phyloP scores from a whole-genome alignment of 2,797 vertebrate genomes.

The Tenualosa thibaudeaui region DNA sequence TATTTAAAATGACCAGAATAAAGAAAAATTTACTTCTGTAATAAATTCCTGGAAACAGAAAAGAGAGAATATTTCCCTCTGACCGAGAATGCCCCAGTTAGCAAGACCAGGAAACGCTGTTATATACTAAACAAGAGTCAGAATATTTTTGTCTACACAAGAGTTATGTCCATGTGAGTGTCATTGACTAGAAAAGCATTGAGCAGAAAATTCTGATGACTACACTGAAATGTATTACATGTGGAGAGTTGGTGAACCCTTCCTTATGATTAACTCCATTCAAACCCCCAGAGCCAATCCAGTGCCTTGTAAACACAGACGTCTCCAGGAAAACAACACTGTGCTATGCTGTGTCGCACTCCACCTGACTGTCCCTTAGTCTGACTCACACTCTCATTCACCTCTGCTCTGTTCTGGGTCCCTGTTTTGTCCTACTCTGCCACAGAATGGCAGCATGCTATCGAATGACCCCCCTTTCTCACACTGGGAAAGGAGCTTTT shows the following conservation, averaged over 20 bases:
- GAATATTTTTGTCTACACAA: not conserved
- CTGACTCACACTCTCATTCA: not conserved
- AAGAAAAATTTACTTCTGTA: not conserved
- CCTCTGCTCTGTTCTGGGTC: not conserved
- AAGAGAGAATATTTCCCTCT: not conserved
- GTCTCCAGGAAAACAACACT: constrained; percentile 66
- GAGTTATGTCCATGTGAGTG: not conserved
- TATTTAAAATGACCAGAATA: not conserved
- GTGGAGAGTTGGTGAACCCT: not conserved
- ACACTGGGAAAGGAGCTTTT: not conserved
- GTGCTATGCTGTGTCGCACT: constrained; percentile 38
- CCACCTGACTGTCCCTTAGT: not conserved
- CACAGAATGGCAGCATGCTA: constrained; percentile 12
- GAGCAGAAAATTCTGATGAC: not conserved
- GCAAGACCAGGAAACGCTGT: not conserved
- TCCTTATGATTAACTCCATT: constrained; percentile 11
- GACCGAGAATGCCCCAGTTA: not conserved
- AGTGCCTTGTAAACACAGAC: constrained; percentile 55
- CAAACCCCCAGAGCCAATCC: constrained; percentile 38
- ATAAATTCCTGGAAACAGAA: not conserved
- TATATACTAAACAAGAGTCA: not conserved
- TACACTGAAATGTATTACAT: not conserved
- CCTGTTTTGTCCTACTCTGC: not conserved
- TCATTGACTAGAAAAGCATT: not conserved
- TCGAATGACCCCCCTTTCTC: not conserved